A percentile compares a stretch with the other conserved stretches of the same genome.
Evolutionary conservation across 2,113 vertebrate genomes (phyloP).

Genomic region (Lophotis ruficrista): DNA sequence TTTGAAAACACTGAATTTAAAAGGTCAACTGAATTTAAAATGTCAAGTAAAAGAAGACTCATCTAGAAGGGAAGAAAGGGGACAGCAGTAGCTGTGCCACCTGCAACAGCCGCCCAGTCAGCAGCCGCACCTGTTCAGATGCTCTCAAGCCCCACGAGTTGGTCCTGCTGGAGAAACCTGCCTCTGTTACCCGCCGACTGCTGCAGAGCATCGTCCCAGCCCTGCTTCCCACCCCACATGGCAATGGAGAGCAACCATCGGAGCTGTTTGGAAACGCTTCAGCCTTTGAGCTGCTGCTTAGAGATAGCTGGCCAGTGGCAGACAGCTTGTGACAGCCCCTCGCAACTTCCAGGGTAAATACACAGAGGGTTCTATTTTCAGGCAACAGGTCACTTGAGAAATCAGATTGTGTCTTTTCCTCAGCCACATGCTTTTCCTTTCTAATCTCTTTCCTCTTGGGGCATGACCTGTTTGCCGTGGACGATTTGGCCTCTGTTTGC

Average conservation of each 20-base stretch:
- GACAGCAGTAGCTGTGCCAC: neutral
- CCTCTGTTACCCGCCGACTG: neutral
- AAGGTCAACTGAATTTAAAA: neutral
- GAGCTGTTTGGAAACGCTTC: neutral
- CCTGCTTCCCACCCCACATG: neutral
- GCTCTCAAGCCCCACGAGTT: neutral
- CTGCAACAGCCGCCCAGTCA: neutral
- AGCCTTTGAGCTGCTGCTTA: neutral
- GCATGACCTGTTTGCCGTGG: neutral
- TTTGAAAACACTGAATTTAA: neutral
- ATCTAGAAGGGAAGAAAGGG: neutral
- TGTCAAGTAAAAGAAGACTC: neutral
- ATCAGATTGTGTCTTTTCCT: neutral
- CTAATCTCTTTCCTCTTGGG: neutral
- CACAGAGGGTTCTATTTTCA: neutral
- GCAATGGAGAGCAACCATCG: neutral
- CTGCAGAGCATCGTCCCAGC: neutral
- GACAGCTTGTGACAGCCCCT: neutral
- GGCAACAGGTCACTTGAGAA: neutral
- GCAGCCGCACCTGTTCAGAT: neutral
- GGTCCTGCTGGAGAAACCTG: neutral
- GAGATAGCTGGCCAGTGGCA: neutral
- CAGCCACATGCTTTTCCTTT: neutral
- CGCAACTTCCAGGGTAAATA: neutral
- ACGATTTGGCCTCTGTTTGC: neutral